These are phyloP conservation scores for Cremastinae sp. DNA, from an alignment of 2,888 invertebrate genomes.

Conservation along the genomic window DNA sequence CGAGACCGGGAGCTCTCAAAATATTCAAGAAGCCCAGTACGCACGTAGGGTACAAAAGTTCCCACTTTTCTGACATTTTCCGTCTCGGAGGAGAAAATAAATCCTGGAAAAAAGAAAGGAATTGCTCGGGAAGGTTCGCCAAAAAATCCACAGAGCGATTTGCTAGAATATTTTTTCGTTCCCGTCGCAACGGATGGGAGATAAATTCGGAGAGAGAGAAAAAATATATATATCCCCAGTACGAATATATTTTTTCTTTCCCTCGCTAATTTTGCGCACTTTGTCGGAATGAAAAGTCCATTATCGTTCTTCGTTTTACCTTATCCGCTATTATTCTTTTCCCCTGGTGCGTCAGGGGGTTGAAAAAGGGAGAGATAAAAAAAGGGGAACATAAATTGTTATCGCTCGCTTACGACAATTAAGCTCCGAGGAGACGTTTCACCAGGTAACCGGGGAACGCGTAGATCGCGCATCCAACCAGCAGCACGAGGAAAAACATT, in stretches of 20 bases:
- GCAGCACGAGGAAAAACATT: constrained; percentile 73
- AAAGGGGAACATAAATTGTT: not conserved
- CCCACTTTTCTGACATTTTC: constrained; percentile 36
- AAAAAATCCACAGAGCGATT: constrained; percentile 26
- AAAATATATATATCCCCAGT: not conserved
- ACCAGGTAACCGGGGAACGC: constrained; percentile 81
- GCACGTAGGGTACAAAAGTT: constrained; percentile 25
- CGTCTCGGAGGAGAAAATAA: constrained; percentile 25
- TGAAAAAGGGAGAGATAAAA: not conserved
- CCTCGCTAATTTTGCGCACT: not conserved
- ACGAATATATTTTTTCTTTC: too few species aligned
- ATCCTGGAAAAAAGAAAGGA: constrained; percentile 18
- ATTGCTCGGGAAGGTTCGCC: constrained; percentile 30
- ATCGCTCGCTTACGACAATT: constrained; percentile 51
- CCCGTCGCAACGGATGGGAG: not conserved
- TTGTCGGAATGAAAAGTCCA: not conserved
- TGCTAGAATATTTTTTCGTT: not conserved
- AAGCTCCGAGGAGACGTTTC: constrained; percentile 79
- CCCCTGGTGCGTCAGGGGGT: not conserved
- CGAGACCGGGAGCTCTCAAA: constrained; percentile 25
- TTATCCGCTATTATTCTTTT: too few species aligned
- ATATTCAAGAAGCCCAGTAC: constrained; percentile 30
- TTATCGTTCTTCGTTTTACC: not conserved
- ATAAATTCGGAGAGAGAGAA: not conserved
- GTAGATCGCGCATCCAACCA: constrained; percentile 79